Conservation (phyloP, 2,888 invertebrate genomes). For the Lacanobia wlatinum region DNA sequence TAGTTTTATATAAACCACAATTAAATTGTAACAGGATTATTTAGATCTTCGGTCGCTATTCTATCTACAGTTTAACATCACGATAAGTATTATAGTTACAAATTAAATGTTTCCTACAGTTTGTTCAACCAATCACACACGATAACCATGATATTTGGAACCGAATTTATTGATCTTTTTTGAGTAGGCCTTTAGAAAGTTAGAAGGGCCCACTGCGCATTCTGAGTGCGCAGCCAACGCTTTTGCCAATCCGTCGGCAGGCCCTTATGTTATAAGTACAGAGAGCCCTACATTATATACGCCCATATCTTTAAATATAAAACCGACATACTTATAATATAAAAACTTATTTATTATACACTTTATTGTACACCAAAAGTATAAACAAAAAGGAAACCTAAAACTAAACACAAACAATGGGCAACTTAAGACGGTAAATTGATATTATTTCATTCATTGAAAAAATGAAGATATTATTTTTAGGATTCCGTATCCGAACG, state of each 20-base stretch:
- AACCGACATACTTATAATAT: neutral
- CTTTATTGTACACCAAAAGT: too few species aligned
- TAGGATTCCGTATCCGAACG: too few species aligned
- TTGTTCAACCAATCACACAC: slow-evolving; percentile 1
- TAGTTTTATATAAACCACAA: neutral
- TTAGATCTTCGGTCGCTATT: neutral
- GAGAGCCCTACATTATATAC: neutral
- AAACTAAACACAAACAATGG: too few species aligned
- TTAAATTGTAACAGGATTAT: neutral
- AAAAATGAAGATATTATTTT: neutral
- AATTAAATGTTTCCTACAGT: neutral
- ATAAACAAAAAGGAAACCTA: too few species aligned
- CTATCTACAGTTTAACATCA: neutral
- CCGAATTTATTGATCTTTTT: slow-evolving; percentile 38
- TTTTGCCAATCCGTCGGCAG: slow-evolving; percentile 37
- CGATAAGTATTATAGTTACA: neutral
- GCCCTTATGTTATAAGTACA: slow-evolving; percentile 1
- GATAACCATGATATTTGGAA: slow-evolving; percentile 21
- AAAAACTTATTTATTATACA: too few species aligned
- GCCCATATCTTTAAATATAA: neutral
- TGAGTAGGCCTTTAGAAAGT: slow-evolving; percentile 23
- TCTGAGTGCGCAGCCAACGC: slow-evolving; percentile 37
- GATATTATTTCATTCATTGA: too few species aligned
- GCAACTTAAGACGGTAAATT: neutral
- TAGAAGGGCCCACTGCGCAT: slow-evolving; percentile 29